Evolutionary conservation across 2,888 invertebrate genomes (phyloP), one percentile per base, ranked within the genome.

Genomic region (Drosophila melanosoma): DNA sequence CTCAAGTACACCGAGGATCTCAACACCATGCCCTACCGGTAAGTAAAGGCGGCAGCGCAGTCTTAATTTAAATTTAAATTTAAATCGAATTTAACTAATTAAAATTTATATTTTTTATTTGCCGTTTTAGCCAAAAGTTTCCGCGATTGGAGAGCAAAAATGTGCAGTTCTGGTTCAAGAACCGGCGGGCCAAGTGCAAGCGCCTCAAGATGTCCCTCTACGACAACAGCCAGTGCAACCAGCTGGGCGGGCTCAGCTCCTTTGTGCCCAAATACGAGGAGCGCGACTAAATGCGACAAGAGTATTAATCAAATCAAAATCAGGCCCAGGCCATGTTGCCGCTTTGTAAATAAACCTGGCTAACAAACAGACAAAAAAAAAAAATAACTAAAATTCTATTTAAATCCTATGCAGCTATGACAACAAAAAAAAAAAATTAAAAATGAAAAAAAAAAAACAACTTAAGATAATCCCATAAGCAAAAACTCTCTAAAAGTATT

Each of bases 121-220:
- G 33, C 73, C 48, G 62, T 3, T 51, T 83, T 86, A 94, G 99
- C 91, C 99, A 99, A 94, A 99, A 99, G 93, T 99, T 99, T 93
- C 99, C 99, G 1, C 96, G 98, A n/a, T 94, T 99, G 76, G 99
- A 99, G 93, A 98, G 99, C 51, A 99, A 99, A 94, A 99, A 99
- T 93, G 99, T 99, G 81, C 99, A 99, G 94, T 98, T 99, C 93
- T 99, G 99, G 99, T 99, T 99, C 94, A 99, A 99, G 93, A 99
- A 99, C 93, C 96, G 99, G 51, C 95, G 99, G 68, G 99, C 99
- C 84, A 99, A 99, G 94, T 98, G 98, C 93, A 99, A 99, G 94
- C 95, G 99, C 71, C 94, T 99, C 91, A 97, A 98, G 93, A 97
- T 97, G 97, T 97, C 97, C 0, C 93, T 97, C 51, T 97, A 97